Evolutionary conservation across 2,797 vertebrate genomes (phyloP), one percentile per base, ranked within the genome.

Genomic region (Aselliscus stoliczkanus): DNA sequence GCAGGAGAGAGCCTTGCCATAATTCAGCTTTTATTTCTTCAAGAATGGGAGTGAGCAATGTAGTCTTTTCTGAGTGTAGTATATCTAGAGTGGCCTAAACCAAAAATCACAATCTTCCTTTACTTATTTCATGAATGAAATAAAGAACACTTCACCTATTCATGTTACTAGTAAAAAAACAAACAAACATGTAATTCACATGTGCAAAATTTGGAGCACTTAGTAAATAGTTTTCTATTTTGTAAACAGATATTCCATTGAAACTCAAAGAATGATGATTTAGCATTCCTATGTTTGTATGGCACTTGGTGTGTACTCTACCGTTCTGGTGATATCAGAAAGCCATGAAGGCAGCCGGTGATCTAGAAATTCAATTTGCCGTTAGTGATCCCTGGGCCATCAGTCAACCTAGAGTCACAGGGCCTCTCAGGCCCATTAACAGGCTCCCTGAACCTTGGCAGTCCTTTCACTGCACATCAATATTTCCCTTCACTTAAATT

Each of bases 281-380:
- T 72, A n/a, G 73, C n/a, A 73, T 82, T 81, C 67, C 20, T 92
- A 54, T 62, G 2, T 90, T 87, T 77, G 14, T 56, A 58, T 80
- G 37, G 75, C 60, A 62, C 70, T 50, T 92, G 44, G 58, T 87
- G 42, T 58, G 50, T 42, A 4, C 81, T 86, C 25, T 69, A 34
- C 39, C n/a, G 12, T 95, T 93, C 37, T 72, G 37, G 75, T 88
- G 42, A 47, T 70, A 89, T 88, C 77, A 92, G 58, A 92, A 79
- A 72, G 25, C 60, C 23, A 27, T 83, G 64, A 90, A 75, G 44
- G 73, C 34, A 79, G 64, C 81, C 1, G 0, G 73, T 90, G 82
- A 87, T 76, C 83, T 91, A 96, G 58, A 96, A 95, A 94, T 96
- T 95, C 83, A 94, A 65, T 94, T 96, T 95, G 47, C 72, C 7